A percentile compares a stretch with the other conserved stretches of the same genome.
Evolutionary conservation across 2,888 invertebrate species (phyloP).

Genomic region (Caenorhabditis sp.): DNA sequence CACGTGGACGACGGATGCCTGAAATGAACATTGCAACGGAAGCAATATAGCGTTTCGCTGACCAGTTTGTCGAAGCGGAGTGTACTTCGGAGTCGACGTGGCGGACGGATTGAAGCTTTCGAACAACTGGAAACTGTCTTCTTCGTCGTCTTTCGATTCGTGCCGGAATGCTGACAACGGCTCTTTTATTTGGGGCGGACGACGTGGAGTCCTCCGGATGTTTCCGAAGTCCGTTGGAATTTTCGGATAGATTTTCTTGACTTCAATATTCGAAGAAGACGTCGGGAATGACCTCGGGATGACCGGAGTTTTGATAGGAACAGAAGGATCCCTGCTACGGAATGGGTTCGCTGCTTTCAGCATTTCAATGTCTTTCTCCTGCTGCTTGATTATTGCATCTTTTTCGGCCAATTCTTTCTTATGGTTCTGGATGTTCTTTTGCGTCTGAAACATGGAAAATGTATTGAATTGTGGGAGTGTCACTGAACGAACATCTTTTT

Average conservation of each 20-base stretch:
- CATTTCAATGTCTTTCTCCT: conserved; percentile 33
- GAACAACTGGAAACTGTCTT: conserved; percentile 45
- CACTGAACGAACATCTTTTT: conserved; percentile 24
- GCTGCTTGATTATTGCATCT: not conserved
- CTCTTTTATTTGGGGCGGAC: not conserved
- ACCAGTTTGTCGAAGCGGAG: too few species aligned
- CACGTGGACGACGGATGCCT: conserved; percentile 29
- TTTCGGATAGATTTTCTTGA: conserved; percentile 31
- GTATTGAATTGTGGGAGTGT: too few species aligned
- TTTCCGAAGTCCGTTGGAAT: conserved; percentile 1
- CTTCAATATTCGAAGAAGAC: not conserved
- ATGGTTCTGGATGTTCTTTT: conserved; percentile 6
- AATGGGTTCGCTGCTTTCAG: conserved; percentile 21
- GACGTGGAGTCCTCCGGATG: conserved; percentile 20
- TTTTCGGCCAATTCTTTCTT: conserved; percentile 1
- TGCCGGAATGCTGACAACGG: conserved; percentile 41
- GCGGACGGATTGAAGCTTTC: conserved; percentile 35
- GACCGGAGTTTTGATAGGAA: not conserved
- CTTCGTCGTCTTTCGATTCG: conserved; percentile 3
- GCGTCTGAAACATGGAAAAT: conserved; percentile 18
- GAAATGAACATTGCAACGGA: not conserved
- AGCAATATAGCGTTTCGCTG: too few species aligned
- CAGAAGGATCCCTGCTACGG: not conserved
- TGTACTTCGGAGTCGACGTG: conserved; percentile 54
- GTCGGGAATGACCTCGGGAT: not conserved